Percentiles rank a stretch among this genome's conserved stretches.
Evolutionary conservation across 2,113 vertebrate genomes (phyloP).

Genomic region (Leptodactylus fuscus): DNA sequence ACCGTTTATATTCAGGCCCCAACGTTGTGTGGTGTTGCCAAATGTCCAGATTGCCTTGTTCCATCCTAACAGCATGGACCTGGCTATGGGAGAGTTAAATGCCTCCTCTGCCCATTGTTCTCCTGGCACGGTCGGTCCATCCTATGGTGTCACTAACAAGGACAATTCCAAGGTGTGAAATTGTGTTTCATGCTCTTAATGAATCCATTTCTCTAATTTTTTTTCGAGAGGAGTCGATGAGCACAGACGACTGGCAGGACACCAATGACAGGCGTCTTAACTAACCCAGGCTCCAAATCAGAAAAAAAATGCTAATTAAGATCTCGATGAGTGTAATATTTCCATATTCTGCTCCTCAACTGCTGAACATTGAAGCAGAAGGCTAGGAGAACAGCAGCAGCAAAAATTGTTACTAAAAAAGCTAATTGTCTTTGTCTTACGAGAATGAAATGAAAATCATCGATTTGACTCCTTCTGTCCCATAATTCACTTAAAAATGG

Average conservation of each 20-base stretch:
- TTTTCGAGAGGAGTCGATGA: neutral
- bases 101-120: neutral
- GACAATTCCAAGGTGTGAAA: constrained; percentile 55
- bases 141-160: constrained; percentile 47
- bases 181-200: constrained; percentile 48
- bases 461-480: no score
- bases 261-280: neutral
- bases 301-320: constrained; percentile 29
- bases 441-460: no score
- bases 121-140: neutral
- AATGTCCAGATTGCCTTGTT: neutral
- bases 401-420: no score
- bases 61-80: neutral
- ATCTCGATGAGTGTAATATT: neutral
- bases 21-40: neutral
- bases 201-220: constrained; percentile 49
- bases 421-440: no score
- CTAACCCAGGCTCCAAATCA: neutral
- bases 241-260: neutral
- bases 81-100: neutral
- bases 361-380: neutral
- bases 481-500: no score
- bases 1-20: neutral
- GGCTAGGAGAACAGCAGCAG: neutral
- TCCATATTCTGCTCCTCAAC: neutral